Evolutionary conservation across 1,140 invertebrate genomes (phyloP).

Genomic region (Littorina saxatilis): DNA sequence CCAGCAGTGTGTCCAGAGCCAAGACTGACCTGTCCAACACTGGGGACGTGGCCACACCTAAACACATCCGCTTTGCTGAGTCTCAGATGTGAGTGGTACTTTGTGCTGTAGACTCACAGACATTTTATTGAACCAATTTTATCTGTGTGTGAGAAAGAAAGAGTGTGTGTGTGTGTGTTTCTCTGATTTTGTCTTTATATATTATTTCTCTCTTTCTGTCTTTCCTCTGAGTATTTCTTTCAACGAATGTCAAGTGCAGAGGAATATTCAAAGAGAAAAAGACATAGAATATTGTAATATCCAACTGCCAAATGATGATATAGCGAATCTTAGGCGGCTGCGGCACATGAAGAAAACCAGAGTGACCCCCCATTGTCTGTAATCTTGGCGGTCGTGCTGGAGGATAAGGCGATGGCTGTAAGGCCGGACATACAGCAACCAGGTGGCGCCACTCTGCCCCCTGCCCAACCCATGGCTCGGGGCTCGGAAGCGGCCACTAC

Average conservation of each 20-base stretch:
- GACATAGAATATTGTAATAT: no score
- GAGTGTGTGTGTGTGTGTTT: no score
- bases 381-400: conserved; percentile 28
- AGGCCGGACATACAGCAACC: conserved; percentile 38
- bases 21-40: neutral
- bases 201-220: no score
- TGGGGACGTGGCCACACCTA: neutral
- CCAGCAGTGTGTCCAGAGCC: neutral
- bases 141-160: no score
- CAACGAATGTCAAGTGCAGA: no score
- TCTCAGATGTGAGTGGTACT: neutral
- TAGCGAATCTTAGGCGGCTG: conserved; percentile 27
- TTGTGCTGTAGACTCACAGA: no score
- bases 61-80: conserved; percentile 10
- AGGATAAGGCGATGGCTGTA: conserved; percentile 28
- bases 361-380: conserved; percentile 29
- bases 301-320: conserved; percentile 37
- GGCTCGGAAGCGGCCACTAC: conserved; percentile 13
- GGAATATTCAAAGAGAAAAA: no score
- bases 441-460: neutral
- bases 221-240: no score
- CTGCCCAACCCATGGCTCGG: neutral
- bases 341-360: conserved; percentile 24
- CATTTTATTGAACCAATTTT: no score
- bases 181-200: no score